Percentiles rank a stretch among this genome's conserved stretches.
Conservation (phyloP, 2,888 invertebrate genomes). For the Vanessa cardui region DNA sequence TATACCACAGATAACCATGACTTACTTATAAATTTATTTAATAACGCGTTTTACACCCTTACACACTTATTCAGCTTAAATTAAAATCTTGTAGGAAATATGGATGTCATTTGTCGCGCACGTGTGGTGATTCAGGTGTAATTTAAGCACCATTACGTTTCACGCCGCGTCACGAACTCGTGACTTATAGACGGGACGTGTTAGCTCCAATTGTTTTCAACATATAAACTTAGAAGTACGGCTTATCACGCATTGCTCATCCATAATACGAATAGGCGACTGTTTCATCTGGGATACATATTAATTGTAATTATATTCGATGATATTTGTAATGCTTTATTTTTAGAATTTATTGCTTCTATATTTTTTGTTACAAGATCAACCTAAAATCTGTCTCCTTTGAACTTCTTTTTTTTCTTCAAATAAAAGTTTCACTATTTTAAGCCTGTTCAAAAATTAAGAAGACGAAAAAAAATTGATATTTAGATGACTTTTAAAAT, state of each 20-base stretch:
- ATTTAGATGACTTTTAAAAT: slow-evolving; percentile 2
- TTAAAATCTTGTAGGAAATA: slow-evolving; percentile 65
- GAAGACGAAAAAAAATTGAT: too few species aligned
- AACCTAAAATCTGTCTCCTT: too few species aligned
- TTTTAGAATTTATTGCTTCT: too few species aligned
- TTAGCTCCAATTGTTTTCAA: slow-evolving; percentile 44
- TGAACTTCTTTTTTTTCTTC: too few species aligned
- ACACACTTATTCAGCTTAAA: slow-evolving; percentile 52
- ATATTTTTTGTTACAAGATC: too few species aligned
- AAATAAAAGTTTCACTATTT: too few species aligned
- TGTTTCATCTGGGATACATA: not conserved
- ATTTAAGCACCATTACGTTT: slow-evolving; percentile 56
- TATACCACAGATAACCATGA: not conserved
- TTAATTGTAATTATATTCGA: too few species aligned
- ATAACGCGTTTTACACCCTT: slow-evolving; percentile 5
- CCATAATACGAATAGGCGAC: slow-evolving; percentile 9
- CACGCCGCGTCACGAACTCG: slow-evolving; percentile 40
- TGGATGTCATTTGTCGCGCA: slow-evolving; percentile 60
- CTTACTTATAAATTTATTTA: not conserved
- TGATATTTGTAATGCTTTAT: too few species aligned
- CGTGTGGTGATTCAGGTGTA: slow-evolving; percentile 65
- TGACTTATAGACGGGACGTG: slow-evolving; percentile 56
- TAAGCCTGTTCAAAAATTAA: too few species aligned
- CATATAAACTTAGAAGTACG: slow-evolving; percentile 26
- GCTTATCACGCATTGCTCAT: slow-evolving; percentile 19